These are phyloP conservation scores for Alviniconcha strummeri DNA, from an alignment of 2,888 invertebrate genomes.

Conservation along the genomic window DNA sequence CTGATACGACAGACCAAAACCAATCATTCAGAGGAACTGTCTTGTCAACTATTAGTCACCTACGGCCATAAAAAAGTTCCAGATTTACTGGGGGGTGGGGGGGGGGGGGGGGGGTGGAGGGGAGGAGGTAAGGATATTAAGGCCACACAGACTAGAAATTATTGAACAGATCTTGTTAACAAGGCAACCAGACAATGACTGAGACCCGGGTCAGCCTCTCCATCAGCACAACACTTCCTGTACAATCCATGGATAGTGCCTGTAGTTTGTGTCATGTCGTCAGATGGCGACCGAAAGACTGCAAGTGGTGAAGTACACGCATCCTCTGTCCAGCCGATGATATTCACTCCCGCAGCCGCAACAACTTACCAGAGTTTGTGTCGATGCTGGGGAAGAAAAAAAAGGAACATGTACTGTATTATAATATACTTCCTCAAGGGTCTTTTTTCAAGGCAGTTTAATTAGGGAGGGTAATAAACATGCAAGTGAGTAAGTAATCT, in stretches of 20 bases:
- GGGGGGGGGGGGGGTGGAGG: too few species aligned
- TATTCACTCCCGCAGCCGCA: slow-evolving; percentile 52
- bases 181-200: neutral
- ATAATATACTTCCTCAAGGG: neutral
- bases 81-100: too few species aligned
- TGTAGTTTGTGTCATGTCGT: neutral
- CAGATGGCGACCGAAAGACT: neutral
- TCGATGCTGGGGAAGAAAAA: slow-evolving; percentile 48
- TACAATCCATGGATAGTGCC: too few species aligned
- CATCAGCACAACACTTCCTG: neutral
- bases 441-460: too few species aligned
- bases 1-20: too few species aligned
- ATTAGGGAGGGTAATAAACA: too few species aligned
- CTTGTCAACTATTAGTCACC: too few species aligned
- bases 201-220: neutral
- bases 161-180: slow-evolving; percentile 11
- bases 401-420: neutral
- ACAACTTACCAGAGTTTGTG: slow-evolving; percentile 52
- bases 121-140: slow-evolving; percentile 21
- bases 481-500: too few species aligned
- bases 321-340: neutral
- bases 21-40: too few species aligned
- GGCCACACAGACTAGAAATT: slow-evolving; percentile 27
- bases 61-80: too few species aligned
- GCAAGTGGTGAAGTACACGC: neutral